Percentiles rank a stretch among this genome's conserved stretches.
These are phyloP conservation scores for Vimba vimba DNA, from an alignment of 2,113 vertebrate genomes.

Conservation along the genomic window DNA sequence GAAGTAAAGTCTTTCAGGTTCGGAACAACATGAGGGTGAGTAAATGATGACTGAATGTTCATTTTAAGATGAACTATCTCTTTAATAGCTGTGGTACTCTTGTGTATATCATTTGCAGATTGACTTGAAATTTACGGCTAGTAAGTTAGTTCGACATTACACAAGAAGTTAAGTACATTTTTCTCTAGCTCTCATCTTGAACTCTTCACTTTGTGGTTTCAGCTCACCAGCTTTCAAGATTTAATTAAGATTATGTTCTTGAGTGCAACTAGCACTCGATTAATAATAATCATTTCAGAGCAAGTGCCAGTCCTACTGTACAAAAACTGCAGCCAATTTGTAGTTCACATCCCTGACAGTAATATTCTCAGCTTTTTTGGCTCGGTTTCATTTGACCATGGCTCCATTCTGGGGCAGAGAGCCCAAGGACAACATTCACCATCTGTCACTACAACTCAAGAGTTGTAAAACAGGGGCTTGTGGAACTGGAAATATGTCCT, in stretches of 20 bases:
- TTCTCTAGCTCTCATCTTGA: not conserved
- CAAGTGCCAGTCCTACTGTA: not conserved
- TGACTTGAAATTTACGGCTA: not conserved
- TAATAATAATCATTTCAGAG: not conserved
- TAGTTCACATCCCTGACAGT: slow-evolving; percentile 20
- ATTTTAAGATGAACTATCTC: not conserved
- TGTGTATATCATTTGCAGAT: not conserved
- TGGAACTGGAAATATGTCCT: slow-evolving; percentile 24
- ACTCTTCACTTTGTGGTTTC: not conserved
- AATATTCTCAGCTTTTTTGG: slow-evolving; percentile 40
- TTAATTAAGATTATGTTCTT: not conserved
- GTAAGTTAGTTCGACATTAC: not conserved
- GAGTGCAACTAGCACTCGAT: not conserved
- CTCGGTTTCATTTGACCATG: slow-evolving; percentile 24
- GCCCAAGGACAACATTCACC: slow-evolving; percentile 49
- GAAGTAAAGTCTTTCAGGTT: not conserved
- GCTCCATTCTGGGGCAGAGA: slow-evolving; percentile 30
- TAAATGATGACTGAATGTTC: not conserved
- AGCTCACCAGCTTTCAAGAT: not conserved
- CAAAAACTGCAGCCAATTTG: slow-evolving; percentile 6
- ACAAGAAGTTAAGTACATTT: no score
- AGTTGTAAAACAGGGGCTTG: slow-evolving; percentile 33
- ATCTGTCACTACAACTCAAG: slow-evolving; percentile 49
- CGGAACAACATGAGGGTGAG: not conserved
- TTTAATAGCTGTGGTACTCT: not conserved